phyloP scores from a whole-genome alignment of 1,140 invertebrate genomes.

The Danaus melanippus region DNA sequence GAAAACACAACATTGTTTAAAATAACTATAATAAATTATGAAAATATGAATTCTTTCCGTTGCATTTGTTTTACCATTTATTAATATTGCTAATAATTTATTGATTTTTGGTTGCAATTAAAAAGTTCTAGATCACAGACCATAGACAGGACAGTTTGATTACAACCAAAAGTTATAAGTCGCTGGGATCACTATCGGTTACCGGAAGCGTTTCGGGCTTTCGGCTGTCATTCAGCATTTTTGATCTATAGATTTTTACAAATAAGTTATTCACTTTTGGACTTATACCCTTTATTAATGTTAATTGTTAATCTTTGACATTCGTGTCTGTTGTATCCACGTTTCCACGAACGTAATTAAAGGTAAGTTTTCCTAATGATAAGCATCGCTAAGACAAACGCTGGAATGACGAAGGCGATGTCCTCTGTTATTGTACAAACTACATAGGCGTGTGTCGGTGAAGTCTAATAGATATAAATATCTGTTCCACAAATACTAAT shows the following conservation, averaged over 20 bases:
- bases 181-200: too few relatives aligned
- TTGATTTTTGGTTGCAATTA: constrained; percentile 1
- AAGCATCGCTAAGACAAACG: constrained; percentile 14
- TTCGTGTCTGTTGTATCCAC: constrained; percentile 14
- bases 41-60: too few relatives aligned
- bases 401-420: constrained; percentile 50
- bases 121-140: constrained; percentile 3
- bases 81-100: background rate
- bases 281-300: constrained; percentile 18
- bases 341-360: constrained; percentile 16
- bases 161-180: too few relatives aligned
- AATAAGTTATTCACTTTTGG: constrained; percentile 31
- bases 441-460: constrained; percentile 30
- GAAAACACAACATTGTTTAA: too few relatives aligned
- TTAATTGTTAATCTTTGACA: constrained; percentile 22
- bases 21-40: too few relatives aligned
- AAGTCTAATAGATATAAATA: constrained; percentile 36
- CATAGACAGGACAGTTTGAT: constrained; percentile 13
- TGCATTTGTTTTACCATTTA: background rate
- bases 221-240: constrained; percentile 37
- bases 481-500: constrained; percentile 18
- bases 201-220: constrained; percentile 46
- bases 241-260: constrained; percentile 52
- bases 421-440: constrained; percentile 34
- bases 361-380: constrained; percentile 30